Conservation (phyloP, 2,888 invertebrate species). For the Miltochrista miniata region DNA sequence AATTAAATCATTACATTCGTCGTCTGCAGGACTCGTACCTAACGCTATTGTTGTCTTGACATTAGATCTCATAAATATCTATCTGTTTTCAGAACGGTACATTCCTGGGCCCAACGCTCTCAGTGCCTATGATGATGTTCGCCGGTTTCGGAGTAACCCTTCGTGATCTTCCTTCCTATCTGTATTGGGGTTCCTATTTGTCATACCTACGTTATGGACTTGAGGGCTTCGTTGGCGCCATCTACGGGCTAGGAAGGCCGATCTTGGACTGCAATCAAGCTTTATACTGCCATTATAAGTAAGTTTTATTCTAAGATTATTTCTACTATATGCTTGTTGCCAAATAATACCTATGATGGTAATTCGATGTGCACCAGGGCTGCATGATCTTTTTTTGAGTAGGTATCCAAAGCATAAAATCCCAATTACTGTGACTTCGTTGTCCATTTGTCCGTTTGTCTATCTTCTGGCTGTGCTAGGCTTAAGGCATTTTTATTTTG, state of each 20-base stretch:
- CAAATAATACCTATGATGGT: no score
- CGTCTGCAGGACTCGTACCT: no score
- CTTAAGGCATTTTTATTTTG: no score
- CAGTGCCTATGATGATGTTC: constrained; percentile 98
- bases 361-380: no score
- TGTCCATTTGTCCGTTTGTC: no score
- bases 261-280: constrained; percentile 90
- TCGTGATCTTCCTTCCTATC: constrained; percentile 91
- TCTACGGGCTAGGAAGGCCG: constrained; percentile 92
- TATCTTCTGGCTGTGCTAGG: no score
- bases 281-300: constrained; percentile 91
- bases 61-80: neutral
- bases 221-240: constrained; percentile 92
- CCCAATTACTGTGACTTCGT: no score
- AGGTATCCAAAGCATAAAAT: no score
- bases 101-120: constrained; percentile 95
- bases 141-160: constrained; percentile 97
- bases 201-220: constrained; percentile 96
- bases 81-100: constrained; percentile 91
- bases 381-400: no score
- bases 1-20: no score
- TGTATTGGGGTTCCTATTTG: constrained; percentile 96
- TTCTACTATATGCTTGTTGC: no score
- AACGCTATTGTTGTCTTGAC: neutral
- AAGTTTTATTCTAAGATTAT: constrained; percentile 24